Evolutionary conservation across 2,113 vertebrate genomes (phyloP).

Genomic region (Athene cunicularia): DNA sequence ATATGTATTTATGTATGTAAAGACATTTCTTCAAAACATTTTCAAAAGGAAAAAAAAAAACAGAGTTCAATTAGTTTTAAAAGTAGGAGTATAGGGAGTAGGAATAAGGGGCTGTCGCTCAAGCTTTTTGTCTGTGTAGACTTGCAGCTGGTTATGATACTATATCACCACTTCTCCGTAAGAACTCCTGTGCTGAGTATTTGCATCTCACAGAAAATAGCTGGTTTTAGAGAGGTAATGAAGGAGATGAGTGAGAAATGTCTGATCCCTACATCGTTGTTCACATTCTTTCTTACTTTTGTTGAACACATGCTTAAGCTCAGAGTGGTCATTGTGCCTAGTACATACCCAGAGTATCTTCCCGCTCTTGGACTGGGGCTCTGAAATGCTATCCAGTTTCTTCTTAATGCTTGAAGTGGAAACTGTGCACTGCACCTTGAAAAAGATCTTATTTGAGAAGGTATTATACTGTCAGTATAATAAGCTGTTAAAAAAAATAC

Average conservation of each 20-base stretch:
- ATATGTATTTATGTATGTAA: neutral
- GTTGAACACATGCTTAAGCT: neutral
- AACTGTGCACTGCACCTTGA: neutral
- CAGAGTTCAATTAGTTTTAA: neutral
- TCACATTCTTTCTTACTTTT: neutral
- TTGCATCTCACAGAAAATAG: neutral
- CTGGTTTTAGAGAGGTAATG: neutral
- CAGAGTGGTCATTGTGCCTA: neutral
- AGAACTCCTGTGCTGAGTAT: neutral
- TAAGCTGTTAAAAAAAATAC: neutral
- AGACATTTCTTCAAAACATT: neutral
- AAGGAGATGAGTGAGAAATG: neutral
- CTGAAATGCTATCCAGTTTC: neutral
- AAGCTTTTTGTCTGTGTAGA: neutral
- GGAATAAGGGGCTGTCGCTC: neutral
- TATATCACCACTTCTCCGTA: neutral
- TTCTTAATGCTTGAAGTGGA: neutral
- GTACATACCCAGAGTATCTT: neutral
- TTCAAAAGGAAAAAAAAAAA: neutral
- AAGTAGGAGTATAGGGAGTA: neutral
- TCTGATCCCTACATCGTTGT: neutral
- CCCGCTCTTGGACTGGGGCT: neutral
- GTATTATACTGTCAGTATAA: neutral
- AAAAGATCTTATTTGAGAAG: neutral
- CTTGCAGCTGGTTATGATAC: neutral